A percentile compares a stretch with the other conserved stretches of the same genome.
phyloP scores from a whole-genome alignment of 2,113 vertebrate genomes.

The Malaclemys terrapin region DNA sequence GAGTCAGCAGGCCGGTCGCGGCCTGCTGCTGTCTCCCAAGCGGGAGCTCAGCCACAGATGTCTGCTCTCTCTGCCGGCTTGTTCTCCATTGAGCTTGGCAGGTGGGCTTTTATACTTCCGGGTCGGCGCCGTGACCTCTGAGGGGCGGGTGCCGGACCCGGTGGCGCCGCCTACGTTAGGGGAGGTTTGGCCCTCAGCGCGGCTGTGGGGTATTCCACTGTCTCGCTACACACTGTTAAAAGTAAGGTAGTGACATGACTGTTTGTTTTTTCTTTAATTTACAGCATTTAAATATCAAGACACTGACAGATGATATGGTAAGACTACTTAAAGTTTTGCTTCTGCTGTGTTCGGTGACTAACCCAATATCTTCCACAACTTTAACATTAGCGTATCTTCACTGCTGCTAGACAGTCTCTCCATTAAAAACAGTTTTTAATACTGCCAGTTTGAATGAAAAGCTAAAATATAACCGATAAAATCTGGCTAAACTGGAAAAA shows the following conservation, averaged over 20 bases:
- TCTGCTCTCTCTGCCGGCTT: no score
- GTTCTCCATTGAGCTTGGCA: no score
- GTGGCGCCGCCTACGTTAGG: no score
- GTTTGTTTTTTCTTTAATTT: conserved; percentile 74
- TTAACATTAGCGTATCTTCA: background rate
- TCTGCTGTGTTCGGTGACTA: conserved; percentile 47
- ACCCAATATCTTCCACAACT: conserved; percentile 5
- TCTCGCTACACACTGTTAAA: background rate
- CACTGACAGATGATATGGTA: conserved; percentile 97
- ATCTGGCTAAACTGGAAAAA: conserved; percentile 1
- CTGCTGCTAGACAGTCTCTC: background rate
- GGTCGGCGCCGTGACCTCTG: no score
- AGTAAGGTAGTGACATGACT: conserved; percentile 58
- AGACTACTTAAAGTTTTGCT: conserved; percentile 74
- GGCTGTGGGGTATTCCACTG: no score
- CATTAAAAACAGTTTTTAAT: background rate
- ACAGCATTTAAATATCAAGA: conserved; percentile 95
- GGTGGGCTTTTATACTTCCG: no score
- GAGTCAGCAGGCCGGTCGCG: no score
- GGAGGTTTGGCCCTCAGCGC: no score
- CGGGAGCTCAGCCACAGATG: no score
- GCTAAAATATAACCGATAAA: conserved; percentile 23
- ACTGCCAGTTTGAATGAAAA: background rate
- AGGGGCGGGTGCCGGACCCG: no score
- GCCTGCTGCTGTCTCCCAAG: no score